Percentiles rank a stretch among this genome's conserved stretches.
These are phyloP conservation scores for Colletes gigas DNA, from an alignment of 1,140 invertebrate species.

Conservation along the genomic window DNA sequence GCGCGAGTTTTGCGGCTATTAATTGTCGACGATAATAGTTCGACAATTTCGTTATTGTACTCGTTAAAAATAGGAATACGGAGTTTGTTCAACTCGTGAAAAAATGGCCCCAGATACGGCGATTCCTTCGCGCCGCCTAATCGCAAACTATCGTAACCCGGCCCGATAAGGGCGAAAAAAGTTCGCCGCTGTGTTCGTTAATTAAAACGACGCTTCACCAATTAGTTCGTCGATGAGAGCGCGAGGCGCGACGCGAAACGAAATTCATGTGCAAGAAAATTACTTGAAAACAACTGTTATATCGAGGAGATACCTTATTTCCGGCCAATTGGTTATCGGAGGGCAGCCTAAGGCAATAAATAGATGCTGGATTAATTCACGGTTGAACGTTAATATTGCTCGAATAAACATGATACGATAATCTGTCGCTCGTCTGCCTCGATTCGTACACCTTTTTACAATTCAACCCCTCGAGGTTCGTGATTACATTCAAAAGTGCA, in stretches of 20 bases:
- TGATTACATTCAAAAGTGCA: no score
- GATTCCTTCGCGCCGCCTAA: not conserved
- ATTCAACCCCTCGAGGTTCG: not conserved
- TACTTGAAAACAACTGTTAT: conserved; percentile 7
- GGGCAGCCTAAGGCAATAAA: not conserved
- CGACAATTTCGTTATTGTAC: not conserved
- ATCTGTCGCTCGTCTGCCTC: not conserved
- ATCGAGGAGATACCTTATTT: conserved; percentile 5
- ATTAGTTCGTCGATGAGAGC: no score
- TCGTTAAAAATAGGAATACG: not conserved
- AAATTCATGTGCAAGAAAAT: not conserved
- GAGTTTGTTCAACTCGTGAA: conserved; percentile 23
- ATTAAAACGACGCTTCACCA: conserved; percentile 16
- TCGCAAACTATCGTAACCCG: conserved; percentile 5
- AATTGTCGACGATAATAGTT: not conserved
- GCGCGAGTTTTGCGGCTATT: not conserved
- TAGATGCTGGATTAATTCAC: not conserved
- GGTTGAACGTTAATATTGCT: not conserved
- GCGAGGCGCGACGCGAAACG: no score
- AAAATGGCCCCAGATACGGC: conserved; percentile 13
- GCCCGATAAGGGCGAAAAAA: not conserved
- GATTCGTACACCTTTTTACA: not conserved
- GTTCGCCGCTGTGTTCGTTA: conserved; percentile 8
- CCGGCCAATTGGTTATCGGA: not conserved
- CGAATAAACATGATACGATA: conserved; percentile 13